phyloP scores from a whole-genome alignment of 2,888 invertebrate species.

The Tanypteryx hageni region DNA sequence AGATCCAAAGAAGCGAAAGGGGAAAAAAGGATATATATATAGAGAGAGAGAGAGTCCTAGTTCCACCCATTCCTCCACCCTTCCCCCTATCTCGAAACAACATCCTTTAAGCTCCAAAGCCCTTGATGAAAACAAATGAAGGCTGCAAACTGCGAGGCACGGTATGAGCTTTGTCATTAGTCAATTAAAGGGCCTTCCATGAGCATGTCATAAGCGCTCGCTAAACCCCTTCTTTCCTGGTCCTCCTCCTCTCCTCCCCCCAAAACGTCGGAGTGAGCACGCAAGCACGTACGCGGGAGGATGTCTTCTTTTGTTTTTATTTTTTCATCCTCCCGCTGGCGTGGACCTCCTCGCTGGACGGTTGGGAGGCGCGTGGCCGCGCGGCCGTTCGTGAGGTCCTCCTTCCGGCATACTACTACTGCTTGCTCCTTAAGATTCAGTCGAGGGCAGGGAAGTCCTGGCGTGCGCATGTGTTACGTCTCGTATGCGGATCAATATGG shows the following conservation, averaged over 20 bases:
- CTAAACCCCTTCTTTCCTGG: not conserved
- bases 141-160: conserved; percentile 18
- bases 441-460: too few species aligned
- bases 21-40: not conserved
- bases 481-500: too few species aligned
- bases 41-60: too few species aligned
- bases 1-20: not conserved
- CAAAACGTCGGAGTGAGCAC: not conserved
- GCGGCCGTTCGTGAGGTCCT: not conserved
- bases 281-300: conserved; percentile 25
- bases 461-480: too few species aligned
- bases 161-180: conserved; percentile 24
- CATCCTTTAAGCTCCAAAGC: not conserved
- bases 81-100: not conserved
- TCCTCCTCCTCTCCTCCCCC: not conserved
- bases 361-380: conserved; percentile 4
- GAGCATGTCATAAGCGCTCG: conserved; percentile 13
- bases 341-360: not conserved
- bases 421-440: too few species aligned
- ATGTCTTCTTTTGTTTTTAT: conserved; percentile 25
- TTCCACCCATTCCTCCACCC: too few species aligned
- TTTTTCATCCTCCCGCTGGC: not conserved
- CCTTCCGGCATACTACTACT: not conserved
- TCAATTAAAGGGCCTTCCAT: conserved; percentile 20
- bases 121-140: conserved; percentile 32